phyloP scores from a whole-genome alignment of 2,888 invertebrate species.

The Synergus umbraculus region DNA sequence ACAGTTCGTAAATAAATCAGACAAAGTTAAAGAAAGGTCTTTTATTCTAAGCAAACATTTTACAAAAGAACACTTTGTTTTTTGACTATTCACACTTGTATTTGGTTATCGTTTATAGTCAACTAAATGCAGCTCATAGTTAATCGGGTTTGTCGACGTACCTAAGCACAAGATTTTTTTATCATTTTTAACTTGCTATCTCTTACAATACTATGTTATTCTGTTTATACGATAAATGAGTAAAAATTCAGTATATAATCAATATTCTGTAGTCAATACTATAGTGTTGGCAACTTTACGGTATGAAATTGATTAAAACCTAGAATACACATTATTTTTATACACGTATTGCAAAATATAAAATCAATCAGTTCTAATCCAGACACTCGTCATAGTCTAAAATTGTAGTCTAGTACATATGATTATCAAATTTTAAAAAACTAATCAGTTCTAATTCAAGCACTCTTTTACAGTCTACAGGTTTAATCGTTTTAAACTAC shows the following conservation, averaged over 20 bases:
- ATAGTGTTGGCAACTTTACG: background rate
- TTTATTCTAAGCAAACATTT: slow-evolving; percentile 20
- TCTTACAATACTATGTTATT: background rate
- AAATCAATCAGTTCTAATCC: background rate
- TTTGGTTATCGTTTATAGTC: slow-evolving; percentile 23
- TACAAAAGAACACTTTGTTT: slow-evolving; percentile 4
- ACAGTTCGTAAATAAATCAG: background rate
- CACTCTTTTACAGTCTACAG: background rate
- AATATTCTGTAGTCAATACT: background rate
- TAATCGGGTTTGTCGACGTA: background rate
- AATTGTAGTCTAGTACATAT: background rate
- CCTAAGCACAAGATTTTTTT: background rate
- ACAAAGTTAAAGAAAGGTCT: slow-evolving; percentile 6
- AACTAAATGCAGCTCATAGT: slow-evolving; percentile 9
- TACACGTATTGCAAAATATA: background rate
- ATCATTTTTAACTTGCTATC: background rate
- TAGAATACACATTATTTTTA: background rate
- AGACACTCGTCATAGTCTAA: background rate
- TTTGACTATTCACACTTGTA: background rate
- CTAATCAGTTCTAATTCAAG: background rate
- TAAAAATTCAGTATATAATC: background rate
- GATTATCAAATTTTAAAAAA: background rate
- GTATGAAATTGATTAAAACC: background rate
- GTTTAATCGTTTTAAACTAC: background rate
- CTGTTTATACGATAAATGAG: background rate